Conservation (phyloP, 2,797 vertebrate genomes). For the Podarcis siculus region DNA sequence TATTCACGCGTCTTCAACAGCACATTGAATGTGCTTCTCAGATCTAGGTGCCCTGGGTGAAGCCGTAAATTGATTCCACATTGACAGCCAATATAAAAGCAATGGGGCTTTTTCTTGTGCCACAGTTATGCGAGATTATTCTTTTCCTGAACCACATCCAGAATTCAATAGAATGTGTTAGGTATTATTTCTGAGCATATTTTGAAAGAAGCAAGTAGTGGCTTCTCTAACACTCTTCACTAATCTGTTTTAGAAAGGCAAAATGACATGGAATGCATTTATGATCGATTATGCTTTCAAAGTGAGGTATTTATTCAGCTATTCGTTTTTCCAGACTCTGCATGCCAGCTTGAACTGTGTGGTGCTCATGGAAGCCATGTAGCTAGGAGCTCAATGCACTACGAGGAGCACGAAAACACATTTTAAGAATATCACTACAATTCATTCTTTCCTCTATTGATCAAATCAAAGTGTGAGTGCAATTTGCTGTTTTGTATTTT, state of each 20-base stretch:
- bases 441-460: background rate
- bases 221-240: background rate
- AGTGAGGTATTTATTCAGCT: background rate
- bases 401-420: no score
- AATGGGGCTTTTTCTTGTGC: no score
- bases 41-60: no score
- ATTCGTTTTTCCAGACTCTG: constrained; percentile 1
- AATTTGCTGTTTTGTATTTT: background rate
- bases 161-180: background rate
- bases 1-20: no score
- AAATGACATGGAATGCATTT: background rate
- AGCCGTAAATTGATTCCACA: no score
- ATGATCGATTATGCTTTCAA: background rate
- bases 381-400: background rate
- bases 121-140: no score
- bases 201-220: background rate
- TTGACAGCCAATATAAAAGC: no score
- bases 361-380: background rate
- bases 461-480: background rate
- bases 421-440: background rate
- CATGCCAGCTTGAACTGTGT: constrained; percentile 2
- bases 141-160: no score
- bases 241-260: background rate
- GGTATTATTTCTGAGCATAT: background rate
- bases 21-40: no score